Conservation (phyloP, 2,888 invertebrate species). For the Agrochola lota region DNA sequence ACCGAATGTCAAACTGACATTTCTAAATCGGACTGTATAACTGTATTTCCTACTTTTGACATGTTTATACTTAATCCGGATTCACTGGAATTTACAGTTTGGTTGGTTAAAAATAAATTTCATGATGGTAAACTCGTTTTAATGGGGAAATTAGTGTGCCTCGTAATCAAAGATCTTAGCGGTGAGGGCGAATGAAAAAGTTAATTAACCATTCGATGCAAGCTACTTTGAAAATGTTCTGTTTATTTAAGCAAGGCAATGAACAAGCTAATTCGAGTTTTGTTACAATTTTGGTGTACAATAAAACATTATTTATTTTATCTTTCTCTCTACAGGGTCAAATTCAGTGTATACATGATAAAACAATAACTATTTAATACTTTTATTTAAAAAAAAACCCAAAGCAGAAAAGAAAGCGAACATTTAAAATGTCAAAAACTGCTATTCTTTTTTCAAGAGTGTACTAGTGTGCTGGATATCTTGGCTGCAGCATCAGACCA, state of each 20-base stretch:
- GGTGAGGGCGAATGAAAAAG: conserved; percentile 14
- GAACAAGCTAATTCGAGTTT: neutral
- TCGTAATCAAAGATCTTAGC: conserved; percentile 23
- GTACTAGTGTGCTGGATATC: too few species aligned
- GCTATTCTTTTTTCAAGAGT: too few species aligned
- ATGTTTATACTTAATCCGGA: conserved; percentile 26
- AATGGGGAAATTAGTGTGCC: conserved; percentile 16
- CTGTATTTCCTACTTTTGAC: conserved; percentile 32
- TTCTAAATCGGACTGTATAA: conserved; percentile 20
- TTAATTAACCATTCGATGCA: neutral
- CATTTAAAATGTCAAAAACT: too few species aligned
- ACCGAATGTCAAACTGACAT: conserved; percentile 17
- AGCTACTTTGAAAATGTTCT: neutral
- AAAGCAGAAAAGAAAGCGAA: too few species aligned
- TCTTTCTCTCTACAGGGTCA: too few species aligned
- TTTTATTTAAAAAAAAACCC: too few species aligned
- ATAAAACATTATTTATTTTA: too few species aligned
- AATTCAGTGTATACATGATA: too few species aligned
- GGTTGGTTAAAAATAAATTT: conserved; percentile 23
- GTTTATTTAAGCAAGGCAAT: conserved; percentile 1
- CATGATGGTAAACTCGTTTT: conserved; percentile 21
- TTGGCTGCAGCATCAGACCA: too few species aligned
- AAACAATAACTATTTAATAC: too few species aligned
- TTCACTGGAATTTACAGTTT: conserved; percentile 18
- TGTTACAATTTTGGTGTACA: too few species aligned